Evolutionary conservation across 2,888 invertebrate species (phyloP).

Genomic region (Pocota personata): DNA sequence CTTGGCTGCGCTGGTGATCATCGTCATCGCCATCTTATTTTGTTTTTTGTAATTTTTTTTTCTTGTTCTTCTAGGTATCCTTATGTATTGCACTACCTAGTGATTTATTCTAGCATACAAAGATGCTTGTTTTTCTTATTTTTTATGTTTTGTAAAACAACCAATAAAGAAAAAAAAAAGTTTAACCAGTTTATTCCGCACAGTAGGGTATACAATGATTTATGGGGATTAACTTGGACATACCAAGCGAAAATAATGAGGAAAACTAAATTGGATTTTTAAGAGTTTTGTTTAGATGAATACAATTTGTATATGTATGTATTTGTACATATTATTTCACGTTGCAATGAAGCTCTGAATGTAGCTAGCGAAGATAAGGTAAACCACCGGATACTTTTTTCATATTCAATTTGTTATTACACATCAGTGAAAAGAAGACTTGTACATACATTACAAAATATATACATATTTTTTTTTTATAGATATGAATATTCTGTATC

Average conservation of each 20-base stretch:
- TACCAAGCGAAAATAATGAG: not conserved
- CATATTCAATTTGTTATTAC: no score
- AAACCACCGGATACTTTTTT: no score
- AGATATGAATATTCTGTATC: no score
- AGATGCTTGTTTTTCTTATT: not conserved
- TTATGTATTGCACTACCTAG: conserved; percentile 37
- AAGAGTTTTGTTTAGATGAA: not conserved
- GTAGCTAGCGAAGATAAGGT: no score
- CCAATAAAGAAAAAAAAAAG: not conserved
- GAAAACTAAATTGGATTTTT: not conserved
- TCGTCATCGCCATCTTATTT: conserved; percentile 14
- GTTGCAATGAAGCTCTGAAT: no score
- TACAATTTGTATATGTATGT: no score
- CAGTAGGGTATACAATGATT: conserved; percentile 7
- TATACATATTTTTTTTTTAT: no score
- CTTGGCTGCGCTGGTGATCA: conserved; percentile 51
- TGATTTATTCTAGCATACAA: conserved; percentile 51
- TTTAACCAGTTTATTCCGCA: conserved; percentile 11
- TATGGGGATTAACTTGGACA: conserved; percentile 13
- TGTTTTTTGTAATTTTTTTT: not conserved
- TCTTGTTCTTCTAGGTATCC: conserved; percentile 23
- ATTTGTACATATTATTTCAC: no score
- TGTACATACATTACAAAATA: no score
- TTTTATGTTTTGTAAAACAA: not conserved
- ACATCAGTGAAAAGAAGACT: no score